Evolutionary conservation across 2,113 vertebrate species (phyloP), one percentile per base, ranked within the genome.

Genomic region (Erythrolamprus reginae): DNA sequence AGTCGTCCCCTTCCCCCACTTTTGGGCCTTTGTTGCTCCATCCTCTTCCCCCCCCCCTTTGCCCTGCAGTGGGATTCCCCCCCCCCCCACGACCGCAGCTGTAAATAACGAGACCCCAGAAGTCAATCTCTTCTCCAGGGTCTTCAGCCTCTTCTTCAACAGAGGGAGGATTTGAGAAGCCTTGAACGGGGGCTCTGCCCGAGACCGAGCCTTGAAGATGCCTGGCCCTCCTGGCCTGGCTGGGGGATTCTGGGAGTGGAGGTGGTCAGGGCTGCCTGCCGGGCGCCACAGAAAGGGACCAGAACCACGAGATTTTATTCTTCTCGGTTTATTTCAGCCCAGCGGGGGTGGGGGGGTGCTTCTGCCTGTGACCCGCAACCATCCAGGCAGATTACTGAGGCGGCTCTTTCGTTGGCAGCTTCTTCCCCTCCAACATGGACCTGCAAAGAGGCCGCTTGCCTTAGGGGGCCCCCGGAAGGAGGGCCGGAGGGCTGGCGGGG

Each of bases 401-500:
- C 0, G 50, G 15, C 33, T 15, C 50, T 19, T 13, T 5, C 10
- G 55, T 21, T 23, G 5, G 13, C 82, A 23, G 23, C 15, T 12
- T 1, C 17, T 47, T 13, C 19, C 0, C 4, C 9, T 28, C 48
- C 58, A 70, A 53, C 89, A 70, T 86, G 8, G 4, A 9, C 23
- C 89, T 86, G 83, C 0, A 96, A 94, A 93, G 94, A 89, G 92
- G 93, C 77, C 87, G 89, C 45, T 38, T 13, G 70, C 58, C 33
- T 87, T 5, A 42, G 17, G 70, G 92, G 90, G 87, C 15, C 12
- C 48, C 89, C 0, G 4, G 3, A 33, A 28, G 13, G 12, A 38
- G 47, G 1, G 21, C 17, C 8, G 0, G 0, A 4, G 38, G 55
- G 86, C 61, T 89, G 21, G 82, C 3, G 4, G 1, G 1, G 0